Evolutionary conservation across 1,140 invertebrate species (phyloP), one percentile per base, ranked within the genome.

Genomic region (Camponotus vicinus): DNA sequence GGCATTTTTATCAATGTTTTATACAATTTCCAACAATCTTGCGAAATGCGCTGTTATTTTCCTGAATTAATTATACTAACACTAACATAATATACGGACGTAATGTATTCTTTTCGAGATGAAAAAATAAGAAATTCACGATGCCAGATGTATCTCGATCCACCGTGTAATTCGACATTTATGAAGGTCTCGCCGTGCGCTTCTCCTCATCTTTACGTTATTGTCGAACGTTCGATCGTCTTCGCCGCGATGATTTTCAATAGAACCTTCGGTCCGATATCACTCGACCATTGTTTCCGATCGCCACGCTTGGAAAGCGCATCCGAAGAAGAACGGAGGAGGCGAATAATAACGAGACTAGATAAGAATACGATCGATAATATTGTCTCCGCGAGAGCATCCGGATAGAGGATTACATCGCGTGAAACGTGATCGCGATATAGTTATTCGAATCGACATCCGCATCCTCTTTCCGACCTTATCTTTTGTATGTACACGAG

Each of bases 241-340:
- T 73, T 77, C 49, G 34, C 59, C 71, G 77, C 69, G 83, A 88
- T 89, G 78, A 89, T 91, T 91, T 89, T 88, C 89, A 91, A 91
- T 89, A 87, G 73, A 55, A 67, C 52, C 73, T 57, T 52, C 73
- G 55, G 27, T 8, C 63, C 86, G 84, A 86, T 57, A 71, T 27
- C 52, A n/a, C 40, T 45, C 27, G 67, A 49, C 85, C 71, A 86
- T 88, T 80, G 84, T 86, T 42, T 80, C 59, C 37, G 67, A 34
- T 21, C 57, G 80, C 80, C n/a, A 45, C 67, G 67, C 69, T 75
- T 75, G 69, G 67, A 69, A 79, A 64, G 63, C 63, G 63, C 45
- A 37, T 34, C 45, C 64, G 49, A 70, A 55, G 63, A 79, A 49
- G 45, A 79, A 66, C 77, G 27, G 27, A 27, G 77, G 34, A 55